phyloP scores from a whole-genome alignment of 2,888 invertebrate genomes.

The Phorcus lineatus region DNA sequence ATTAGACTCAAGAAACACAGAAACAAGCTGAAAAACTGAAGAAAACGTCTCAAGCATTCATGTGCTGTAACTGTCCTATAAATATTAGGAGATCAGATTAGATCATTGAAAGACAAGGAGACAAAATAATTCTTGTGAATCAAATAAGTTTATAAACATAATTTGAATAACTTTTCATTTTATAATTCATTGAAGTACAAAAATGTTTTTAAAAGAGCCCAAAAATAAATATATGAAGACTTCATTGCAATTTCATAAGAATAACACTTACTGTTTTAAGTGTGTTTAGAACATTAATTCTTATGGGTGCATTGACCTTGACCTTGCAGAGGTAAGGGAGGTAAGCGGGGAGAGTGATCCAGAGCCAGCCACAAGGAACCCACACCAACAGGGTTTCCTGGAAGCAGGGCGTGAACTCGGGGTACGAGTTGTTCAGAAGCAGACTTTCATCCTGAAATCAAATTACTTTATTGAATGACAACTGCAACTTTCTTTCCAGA shows the following conservation, averaged over 20 bases:
- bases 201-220: too few species aligned
- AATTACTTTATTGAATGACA: too few species aligned
- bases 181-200: too few species aligned
- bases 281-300: constrained; percentile 57
- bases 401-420: constrained; percentile 92
- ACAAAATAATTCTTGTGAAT: too few species aligned
- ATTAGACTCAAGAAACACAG: constrained; percentile 18
- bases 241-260: not conserved
- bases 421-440: constrained; percentile 60
- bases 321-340: constrained; percentile 46
- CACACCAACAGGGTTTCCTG: constrained; percentile 92
- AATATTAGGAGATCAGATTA: too few species aligned
- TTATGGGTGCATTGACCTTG: constrained; percentile 41
- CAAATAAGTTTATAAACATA: too few species aligned
- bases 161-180: too few species aligned
- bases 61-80: too few species aligned
- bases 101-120: too few species aligned
- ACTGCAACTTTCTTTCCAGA: too few species aligned
- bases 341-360: constrained; percentile 83
- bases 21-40: constrained; percentile 25
- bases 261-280: constrained; percentile 65
- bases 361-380: constrained; percentile 90
- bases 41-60: too few species aligned
- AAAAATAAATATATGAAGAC: too few species aligned
- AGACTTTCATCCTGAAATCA: constrained; percentile 51